Evolutionary conservation across 2,113 vertebrate genomes (phyloP), one percentile per base, ranked within the genome.

Genomic region (Bubo scandiacus): DNA sequence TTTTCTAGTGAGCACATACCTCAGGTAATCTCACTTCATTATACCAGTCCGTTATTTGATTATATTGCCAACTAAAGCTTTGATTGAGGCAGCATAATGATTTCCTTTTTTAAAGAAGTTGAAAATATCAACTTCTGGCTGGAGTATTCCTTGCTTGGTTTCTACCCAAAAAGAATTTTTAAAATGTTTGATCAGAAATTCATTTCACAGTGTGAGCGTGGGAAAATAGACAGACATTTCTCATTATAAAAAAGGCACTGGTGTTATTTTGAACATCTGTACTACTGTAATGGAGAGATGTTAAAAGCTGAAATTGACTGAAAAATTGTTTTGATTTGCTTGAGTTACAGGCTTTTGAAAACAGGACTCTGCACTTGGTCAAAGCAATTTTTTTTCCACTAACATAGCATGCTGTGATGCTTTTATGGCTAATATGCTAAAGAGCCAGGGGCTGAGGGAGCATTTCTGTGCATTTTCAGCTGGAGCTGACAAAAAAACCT

Each of bases 221-320:
- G 63, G 34, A 75, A 94, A 96, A 85, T 0, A 45, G 42, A 51
- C 16, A 86, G 54, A 62, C 6, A 40, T 83, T 62, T 89, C 26
- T 81, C 15, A 47, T 63, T 51, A 9, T 40, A 57, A 71, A 79
- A 82, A 68, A 61, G 8, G 2, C 4, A 15, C 6, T 40, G 42
- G 16, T 87, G 57, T 47, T 88, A 67, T 63, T 95, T 79, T 75
- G 81, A 91, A 91, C 52, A 68, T 81, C 47, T 85, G n/a, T 68
- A 61, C 5, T 80, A 32, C 23, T 52, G 43, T 42, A 84, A 78
- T 23, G 12, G 20, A 78, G 36, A 91, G 18, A 79, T 65, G 32
- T 85, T 81, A 87, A 61, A 91, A 92, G 61, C 49, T 80, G 71
- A 96, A 95, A 93, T 62, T 68, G 67, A 94, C 62, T 73, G 66